Conservation (phyloP, 1,140 invertebrate species). For the Acromyrmex heyeri region DNA sequence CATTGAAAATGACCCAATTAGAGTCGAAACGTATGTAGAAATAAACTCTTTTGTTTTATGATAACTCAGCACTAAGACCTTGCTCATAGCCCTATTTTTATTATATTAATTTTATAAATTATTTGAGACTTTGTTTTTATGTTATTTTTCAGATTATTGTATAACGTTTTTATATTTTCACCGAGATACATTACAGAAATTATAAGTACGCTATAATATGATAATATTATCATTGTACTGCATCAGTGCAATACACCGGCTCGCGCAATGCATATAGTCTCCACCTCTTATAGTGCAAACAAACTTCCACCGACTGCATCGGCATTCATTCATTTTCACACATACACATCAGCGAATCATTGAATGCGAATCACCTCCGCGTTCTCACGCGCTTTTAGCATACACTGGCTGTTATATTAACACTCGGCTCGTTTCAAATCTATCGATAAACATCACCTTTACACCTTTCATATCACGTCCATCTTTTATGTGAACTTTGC, state of each 20-base stretch:
- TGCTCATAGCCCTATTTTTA: too few species aligned
- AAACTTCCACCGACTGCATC: conserved; percentile 22
- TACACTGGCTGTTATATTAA: not conserved
- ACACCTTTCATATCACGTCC: not conserved
- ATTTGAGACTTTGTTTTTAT: too few species aligned
- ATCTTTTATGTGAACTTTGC: not conserved
- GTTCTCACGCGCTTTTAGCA: conserved; percentile 1
- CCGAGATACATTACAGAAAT: not conserved
- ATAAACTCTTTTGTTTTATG: too few species aligned
- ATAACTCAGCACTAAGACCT: too few species aligned
- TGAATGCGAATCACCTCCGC: conserved; percentile 13
- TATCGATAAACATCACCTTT: conserved; percentile 20
- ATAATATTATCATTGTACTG: not conserved
- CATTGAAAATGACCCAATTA: too few species aligned
- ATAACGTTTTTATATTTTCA: not conserved
- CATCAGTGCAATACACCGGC: conserved; percentile 21
- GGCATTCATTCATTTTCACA: conserved; percentile 58
- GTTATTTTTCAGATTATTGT: not conserved
- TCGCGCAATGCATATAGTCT: conserved; percentile 22
- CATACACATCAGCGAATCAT: conserved; percentile 6
- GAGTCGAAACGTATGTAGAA: too few species aligned
- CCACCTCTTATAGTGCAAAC: not conserved
- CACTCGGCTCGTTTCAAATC: not conserved
- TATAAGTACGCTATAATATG: not conserved
- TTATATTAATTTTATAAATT: too few species aligned